phyloP scores from a whole-genome alignment of 2,113 vertebrate genomes.

The Ramphastos sulfuratus region DNA sequence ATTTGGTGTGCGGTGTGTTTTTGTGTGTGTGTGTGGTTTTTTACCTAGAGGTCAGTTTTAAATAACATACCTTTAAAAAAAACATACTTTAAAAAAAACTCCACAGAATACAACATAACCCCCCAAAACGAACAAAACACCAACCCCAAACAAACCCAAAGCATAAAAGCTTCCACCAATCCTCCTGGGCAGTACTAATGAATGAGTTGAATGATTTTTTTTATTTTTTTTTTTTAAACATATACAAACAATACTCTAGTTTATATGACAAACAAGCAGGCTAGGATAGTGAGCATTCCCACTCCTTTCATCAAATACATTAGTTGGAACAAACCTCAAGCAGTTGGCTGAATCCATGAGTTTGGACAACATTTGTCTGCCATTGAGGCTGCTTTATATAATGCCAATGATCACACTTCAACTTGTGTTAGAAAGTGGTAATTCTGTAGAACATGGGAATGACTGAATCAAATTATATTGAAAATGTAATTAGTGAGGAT shows the following conservation, averaged over 20 bases:
- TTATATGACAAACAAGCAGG: neutral
- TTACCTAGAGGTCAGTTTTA: neutral
- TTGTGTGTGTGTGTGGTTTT: too few species aligned
- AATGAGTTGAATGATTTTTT: neutral
- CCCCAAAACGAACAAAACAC: neutral
- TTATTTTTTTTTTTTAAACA: neutral
- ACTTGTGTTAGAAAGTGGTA: neutral
- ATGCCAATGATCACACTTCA: neutral
- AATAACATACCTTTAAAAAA: neutral
- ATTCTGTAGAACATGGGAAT: neutral
- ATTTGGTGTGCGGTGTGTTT: too few species aligned
- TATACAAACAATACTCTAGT: neutral
- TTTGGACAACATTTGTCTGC: neutral
- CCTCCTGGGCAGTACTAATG: neutral
- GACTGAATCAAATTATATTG: neutral
- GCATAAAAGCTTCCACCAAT: neutral
- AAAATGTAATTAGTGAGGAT: neutral
- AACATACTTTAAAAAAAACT: neutral
- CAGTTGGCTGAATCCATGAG: neutral
- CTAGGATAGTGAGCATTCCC: neutral
- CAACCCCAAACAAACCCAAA: neutral
- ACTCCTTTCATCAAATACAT: neutral
- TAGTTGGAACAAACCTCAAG: neutral
- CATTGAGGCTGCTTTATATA: neutral
- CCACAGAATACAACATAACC: too few species aligned